Conservation (phyloP, 1,140 invertebrate genomes). For the Lordiphosa clarofinis region DNA sequence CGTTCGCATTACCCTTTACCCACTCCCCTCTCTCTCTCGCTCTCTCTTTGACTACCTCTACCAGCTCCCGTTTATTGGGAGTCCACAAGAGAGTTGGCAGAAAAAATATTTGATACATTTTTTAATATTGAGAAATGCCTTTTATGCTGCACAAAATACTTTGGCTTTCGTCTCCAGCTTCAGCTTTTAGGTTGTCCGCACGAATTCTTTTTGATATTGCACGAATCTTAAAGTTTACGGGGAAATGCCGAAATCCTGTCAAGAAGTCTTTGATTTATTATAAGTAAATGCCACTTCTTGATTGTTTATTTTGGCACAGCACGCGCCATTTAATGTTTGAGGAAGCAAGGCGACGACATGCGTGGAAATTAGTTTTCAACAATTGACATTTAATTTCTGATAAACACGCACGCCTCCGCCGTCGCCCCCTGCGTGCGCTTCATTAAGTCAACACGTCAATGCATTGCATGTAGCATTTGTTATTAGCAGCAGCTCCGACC, state of each 20-base stretch:
- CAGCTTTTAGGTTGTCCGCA: too few relatives aligned
- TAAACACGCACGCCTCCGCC: conserved; percentile 57
- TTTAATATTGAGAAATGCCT: conserved; percentile 73
- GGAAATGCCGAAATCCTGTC: too few relatives aligned
- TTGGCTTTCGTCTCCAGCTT: conserved; percentile 7
- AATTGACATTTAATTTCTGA: conserved; percentile 79
- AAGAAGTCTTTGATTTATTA: conserved; percentile 37
- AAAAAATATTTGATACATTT: conserved; percentile 76
- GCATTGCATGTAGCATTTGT: conserved; percentile 64
- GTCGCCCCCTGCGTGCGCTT: conserved; percentile 31
- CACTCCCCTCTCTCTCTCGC: too few relatives aligned
- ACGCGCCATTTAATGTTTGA: conserved; percentile 60
- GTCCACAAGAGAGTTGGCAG: not conserved
- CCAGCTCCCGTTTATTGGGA: too few relatives aligned
- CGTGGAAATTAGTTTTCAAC: conserved; percentile 72
- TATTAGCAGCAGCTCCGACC: conserved; percentile 44
- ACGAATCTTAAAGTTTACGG: conserved; percentile 45
- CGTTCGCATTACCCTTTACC: conserved; percentile 27
- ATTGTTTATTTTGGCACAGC: conserved; percentile 39
- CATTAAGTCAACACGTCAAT: conserved; percentile 74
- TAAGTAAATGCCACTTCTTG: conserved; percentile 5
- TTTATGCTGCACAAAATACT: conserved; percentile 55
- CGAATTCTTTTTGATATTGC: too few relatives aligned
- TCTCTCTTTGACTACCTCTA: too few relatives aligned
- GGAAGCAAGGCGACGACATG: conserved; percentile 5